phyloP scores from a whole-genome alignment of 2,113 vertebrate genomes.

The Melanostigma gelatinosum region DNA sequence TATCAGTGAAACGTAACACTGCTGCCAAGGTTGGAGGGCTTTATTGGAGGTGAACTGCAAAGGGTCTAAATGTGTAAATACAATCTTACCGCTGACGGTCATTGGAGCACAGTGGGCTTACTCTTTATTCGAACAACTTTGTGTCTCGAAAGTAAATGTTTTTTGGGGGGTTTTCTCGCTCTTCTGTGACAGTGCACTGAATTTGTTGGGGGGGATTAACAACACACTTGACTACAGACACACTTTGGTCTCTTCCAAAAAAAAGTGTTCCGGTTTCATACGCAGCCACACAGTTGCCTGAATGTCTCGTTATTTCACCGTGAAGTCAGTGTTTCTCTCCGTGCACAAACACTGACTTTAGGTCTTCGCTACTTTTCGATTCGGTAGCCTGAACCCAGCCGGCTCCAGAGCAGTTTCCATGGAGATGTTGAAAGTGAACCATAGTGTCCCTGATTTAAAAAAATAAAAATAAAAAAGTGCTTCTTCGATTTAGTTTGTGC shows the following conservation, averaged over 20 bases:
- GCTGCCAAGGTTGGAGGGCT: conserved; percentile 17
- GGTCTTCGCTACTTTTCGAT: background rate
- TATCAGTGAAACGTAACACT: conserved; percentile 4
- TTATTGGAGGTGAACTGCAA: conserved; percentile 31
- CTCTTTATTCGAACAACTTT: conserved; percentile 50
- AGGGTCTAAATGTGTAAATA: conserved; percentile 43
- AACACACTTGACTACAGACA: background rate
- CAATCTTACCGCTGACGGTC: conserved; percentile 31
- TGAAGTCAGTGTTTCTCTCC: background rate
- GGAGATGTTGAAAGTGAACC: conserved; percentile 54
- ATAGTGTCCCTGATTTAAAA: background rate
- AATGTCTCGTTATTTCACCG: background rate
- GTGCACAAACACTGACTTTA: conserved; percentile 6
- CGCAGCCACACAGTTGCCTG: background rate
- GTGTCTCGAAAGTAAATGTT: background rate
- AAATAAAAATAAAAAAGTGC: background rate
- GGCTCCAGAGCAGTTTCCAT: conserved; percentile 48
- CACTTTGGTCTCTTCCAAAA: background rate
- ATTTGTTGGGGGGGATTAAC: background rate
- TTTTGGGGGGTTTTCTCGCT: background rate
- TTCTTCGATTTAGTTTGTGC: conserved; percentile 9
- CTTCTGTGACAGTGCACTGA: background rate
- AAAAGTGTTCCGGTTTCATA: background rate
- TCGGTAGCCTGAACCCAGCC: background rate
- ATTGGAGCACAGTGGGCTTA: conserved; percentile 11